phyloP scores from a whole-genome alignment of 2,888 invertebrate genomes.

The Nesidiocoris tenuis region DNA sequence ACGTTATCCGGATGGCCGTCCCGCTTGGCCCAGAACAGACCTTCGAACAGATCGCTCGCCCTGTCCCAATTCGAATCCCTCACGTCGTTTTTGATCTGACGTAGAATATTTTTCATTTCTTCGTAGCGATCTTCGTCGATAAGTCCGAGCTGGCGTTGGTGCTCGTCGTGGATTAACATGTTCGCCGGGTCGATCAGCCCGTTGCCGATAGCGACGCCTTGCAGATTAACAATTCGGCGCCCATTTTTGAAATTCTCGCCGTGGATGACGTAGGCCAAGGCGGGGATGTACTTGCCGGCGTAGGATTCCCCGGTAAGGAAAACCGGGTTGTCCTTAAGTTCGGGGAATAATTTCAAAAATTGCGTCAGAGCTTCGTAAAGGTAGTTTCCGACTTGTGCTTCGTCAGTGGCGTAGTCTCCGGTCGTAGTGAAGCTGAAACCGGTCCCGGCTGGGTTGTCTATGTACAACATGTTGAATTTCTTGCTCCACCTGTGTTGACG shows the following conservation, averaged over 20 bases:
- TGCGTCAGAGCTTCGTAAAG: conserved; percentile 60
- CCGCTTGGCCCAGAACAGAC: conserved; percentile 60
- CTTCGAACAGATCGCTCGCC: conserved; percentile 2
- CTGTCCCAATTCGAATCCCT: conserved; percentile 31
- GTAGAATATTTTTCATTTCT: conserved; percentile 51
- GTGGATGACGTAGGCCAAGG: conserved; percentile 60
- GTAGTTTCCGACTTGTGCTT: conserved; percentile 60
- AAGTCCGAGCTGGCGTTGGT: conserved; percentile 59
- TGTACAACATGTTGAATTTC: conserved; percentile 62
- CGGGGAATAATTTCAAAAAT: conserved; percentile 63
- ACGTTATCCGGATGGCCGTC: background rate
- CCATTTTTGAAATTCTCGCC: conserved; percentile 57
- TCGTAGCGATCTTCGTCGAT: conserved; percentile 52
- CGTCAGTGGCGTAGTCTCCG: conserved; percentile 59
- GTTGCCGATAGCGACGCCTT: conserved; percentile 60
- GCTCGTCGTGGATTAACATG: conserved; percentile 58
- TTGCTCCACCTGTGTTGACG: conserved; percentile 63
- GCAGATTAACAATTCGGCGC: conserved; percentile 61
- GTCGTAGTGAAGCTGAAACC: conserved; percentile 66
- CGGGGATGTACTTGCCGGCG: conserved; percentile 61
- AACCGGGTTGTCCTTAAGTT: conserved; percentile 59
- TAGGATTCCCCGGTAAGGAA: conserved; percentile 66
- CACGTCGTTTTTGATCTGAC: conserved; percentile 28
- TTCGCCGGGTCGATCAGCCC: conserved; percentile 59
- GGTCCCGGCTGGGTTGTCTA: conserved; percentile 66